Conservation (phyloP, 2,888 invertebrate species). For the Stenodera caucasica region DNA sequence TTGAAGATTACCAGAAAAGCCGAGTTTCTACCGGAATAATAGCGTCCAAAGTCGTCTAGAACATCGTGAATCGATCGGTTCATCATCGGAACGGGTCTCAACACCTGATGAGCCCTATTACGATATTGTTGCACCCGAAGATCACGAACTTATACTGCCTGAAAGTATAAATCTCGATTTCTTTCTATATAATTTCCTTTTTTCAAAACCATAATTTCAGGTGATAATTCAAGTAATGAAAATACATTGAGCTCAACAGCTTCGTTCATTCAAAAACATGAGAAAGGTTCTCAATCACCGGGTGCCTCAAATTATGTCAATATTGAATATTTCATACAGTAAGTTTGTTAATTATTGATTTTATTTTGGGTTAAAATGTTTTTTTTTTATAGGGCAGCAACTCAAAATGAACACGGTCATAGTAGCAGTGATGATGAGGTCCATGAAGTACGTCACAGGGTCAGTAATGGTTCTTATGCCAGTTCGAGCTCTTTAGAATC, state of each 20-base stretch:
- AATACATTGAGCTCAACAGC: slow-evolving; percentile 65
- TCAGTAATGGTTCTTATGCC: slow-evolving; percentile 55
- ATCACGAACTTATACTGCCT: slow-evolving; percentile 49
- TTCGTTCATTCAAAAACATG: slow-evolving; percentile 54
- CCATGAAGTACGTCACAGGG: slow-evolving; percentile 44
- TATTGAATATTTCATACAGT: slow-evolving; percentile 90
- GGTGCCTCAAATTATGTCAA: slow-evolving; percentile 88
- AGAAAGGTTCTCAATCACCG: slow-evolving; percentile 72
- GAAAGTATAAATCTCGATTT: no score
- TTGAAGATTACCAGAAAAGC: slow-evolving; percentile 43
- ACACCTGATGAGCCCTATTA: slow-evolving; percentile 71
- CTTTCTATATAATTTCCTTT: no score
- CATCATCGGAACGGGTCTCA: slow-evolving; percentile 62
- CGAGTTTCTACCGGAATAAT: slow-evolving; percentile 49
- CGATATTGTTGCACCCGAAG: slow-evolving; percentile 69
- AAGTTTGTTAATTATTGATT: slow-evolving; percentile 55
- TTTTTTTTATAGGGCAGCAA: slow-evolving; percentile 40
- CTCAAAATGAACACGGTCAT: slow-evolving; percentile 46
- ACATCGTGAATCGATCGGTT: slow-evolving; percentile 51
- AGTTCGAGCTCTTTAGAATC: slow-evolving; percentile 59
- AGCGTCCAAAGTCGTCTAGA: slow-evolving; percentile 49
- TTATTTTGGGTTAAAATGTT: no score
- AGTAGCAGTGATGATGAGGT: slow-evolving; percentile 58
- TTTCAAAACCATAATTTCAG: no score
- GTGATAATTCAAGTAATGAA: slow-evolving; percentile 68